phyloP scores from a whole-genome alignment of 2,888 invertebrate species.

The Itoplectis maculator region DNA sequence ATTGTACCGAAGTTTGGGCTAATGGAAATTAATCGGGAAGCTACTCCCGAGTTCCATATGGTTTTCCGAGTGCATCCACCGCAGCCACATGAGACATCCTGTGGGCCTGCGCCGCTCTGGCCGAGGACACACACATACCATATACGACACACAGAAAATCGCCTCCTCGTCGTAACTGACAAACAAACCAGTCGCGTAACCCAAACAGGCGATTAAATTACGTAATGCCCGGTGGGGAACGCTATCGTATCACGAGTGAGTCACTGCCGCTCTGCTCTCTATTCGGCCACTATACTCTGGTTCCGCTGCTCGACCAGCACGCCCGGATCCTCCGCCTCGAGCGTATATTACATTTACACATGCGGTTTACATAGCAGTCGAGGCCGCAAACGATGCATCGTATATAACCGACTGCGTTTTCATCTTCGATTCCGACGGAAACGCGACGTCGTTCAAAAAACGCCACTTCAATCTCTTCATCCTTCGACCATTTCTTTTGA shows the following conservation, averaged over 20 bases:
- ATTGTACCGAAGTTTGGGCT: neutral
- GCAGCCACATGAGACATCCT: conserved; percentile 1
- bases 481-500: neutral
- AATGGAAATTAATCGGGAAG: neutral
- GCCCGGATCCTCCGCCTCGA: conserved; percentile 74
- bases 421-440: neutral
- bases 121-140: conserved; percentile 29
- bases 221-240: conserved; percentile 74
- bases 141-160: conserved; percentile 43
- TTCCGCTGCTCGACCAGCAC: conserved; percentile 61
- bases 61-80: neutral
- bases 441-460: neutral
- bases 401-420: neutral
- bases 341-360: conserved; percentile 19
- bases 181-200: conserved; percentile 77
- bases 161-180: conserved; percentile 63
- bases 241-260: conserved; percentile 81
- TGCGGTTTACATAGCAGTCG: neutral
- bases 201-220: conserved; percentile 80
- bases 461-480: neutral
- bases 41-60: neutral
- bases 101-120: neutral
- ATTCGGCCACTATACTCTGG: conserved; percentile 46
- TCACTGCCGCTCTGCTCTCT: conserved; percentile 70
- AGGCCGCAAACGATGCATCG: neutral